phyloP scores from a whole-genome alignment of 2,888 invertebrate genomes.

The Macrosiphum euphorbiae region DNA sequence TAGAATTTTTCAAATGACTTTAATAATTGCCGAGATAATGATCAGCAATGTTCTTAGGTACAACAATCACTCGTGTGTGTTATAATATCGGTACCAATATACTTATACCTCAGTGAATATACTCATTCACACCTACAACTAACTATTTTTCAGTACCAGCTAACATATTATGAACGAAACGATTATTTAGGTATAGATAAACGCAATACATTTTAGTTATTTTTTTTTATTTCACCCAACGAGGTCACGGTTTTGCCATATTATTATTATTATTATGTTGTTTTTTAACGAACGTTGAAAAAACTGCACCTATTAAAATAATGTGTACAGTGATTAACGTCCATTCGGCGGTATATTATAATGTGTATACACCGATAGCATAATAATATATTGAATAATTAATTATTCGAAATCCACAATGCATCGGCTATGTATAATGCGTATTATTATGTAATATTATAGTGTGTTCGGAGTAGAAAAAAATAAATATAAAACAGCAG shows the following conservation, averaged over 20 bases:
- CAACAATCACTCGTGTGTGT: neutral
- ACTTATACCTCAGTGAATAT: neutral
- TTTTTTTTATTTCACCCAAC: neutral
- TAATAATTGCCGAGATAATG: neutral
- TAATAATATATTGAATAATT: neutral
- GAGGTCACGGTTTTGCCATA: neutral
- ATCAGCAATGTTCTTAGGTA: neutral
- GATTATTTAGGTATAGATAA: neutral
- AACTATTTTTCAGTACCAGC: neutral
- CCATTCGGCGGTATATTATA: neutral
- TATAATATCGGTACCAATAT: neutral
- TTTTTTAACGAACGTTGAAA: neutral
- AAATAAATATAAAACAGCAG: neutral
- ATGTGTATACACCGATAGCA: neutral
- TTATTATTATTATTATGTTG: neutral
- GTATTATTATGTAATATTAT: neutral
- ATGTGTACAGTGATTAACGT: neutral
- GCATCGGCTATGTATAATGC: neutral
- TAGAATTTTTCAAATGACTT: neutral
- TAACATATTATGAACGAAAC: neutral
- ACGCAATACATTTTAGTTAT: neutral
- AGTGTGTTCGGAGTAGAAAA: neutral
- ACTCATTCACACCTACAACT: neutral
- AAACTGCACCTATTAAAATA: slow-evolving; percentile 7
- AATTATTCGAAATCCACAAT: neutral